Conservation (phyloP, 2,113 vertebrate genomes). For the Mormoops blainvillei region DNA sequence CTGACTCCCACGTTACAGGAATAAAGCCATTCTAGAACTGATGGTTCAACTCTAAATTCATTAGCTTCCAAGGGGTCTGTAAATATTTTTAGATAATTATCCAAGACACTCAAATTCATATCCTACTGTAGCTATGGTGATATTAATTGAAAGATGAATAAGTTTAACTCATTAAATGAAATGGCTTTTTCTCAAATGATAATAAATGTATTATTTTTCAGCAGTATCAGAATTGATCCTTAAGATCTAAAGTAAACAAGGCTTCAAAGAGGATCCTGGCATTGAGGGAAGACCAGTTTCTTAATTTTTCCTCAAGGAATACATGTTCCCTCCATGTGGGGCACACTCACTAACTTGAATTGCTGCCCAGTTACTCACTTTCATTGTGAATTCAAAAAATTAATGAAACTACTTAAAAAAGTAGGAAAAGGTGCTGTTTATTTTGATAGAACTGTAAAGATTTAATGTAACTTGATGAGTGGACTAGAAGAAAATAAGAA, state of each 20-base stretch:
- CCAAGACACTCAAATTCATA: neutral
- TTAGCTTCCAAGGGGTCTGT: neutral
- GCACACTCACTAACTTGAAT: neutral
- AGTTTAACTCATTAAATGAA: neutral
- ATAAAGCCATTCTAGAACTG: neutral
- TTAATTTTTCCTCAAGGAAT: neutral
- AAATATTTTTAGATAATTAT: conserved; percentile 18
- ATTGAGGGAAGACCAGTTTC: neutral
- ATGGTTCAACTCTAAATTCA: neutral
- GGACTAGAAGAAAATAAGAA: conserved; percentile 22
- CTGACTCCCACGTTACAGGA: neutral
- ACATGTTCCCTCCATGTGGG: neutral
- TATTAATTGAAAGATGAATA: conserved; percentile 29
- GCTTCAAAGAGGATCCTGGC: neutral
- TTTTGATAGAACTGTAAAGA: neutral
- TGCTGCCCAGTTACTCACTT: neutral
- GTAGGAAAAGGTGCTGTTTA: neutral
- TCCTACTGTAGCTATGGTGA: neutral
- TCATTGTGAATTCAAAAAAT: neutral
- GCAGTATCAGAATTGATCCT: neutral
- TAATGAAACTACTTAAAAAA: neutral
- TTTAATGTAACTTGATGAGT: neutral
- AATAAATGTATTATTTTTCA: neutral
- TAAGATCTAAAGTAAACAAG: neutral
- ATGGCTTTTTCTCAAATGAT: neutral